Percentiles rank a stretch among this genome's conserved stretches.
These are phyloP conservation scores for Eilema depressum DNA, from an alignment of 2,888 invertebrate genomes.

Conservation along the genomic window DNA sequence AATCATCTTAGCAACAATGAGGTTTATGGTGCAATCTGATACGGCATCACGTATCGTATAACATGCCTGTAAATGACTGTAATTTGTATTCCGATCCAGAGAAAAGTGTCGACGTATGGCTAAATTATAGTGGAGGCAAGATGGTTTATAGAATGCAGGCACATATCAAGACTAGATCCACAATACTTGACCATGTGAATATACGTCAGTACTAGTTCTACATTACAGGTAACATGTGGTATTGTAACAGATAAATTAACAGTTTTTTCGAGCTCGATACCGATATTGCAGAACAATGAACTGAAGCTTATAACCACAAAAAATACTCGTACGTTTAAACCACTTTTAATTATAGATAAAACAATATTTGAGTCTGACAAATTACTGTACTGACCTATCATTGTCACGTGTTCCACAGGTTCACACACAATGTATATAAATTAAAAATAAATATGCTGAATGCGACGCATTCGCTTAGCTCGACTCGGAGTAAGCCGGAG, in stretches of 20 bases:
- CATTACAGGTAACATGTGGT: not conserved
- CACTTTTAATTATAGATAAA: slow-evolving; percentile 17
- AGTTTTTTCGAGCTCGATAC: not conserved
- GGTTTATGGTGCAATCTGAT: not conserved
- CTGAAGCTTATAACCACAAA: not conserved
- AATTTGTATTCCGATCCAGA: not conserved
- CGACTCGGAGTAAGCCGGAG: slow-evolving; percentile 53
- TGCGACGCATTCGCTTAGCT: slow-evolving; percentile 60
- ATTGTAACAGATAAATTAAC: not conserved
- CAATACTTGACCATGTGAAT: slow-evolving; percentile 22
- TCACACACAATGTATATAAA: slow-evolving; percentile 61
- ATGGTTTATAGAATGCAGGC: not conserved
- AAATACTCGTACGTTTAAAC: not conserved
- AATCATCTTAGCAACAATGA: not conserved
- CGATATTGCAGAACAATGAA: not conserved
- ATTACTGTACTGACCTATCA: slow-evolving; percentile 69
- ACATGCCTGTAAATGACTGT: not conserved
- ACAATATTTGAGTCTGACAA: slow-evolving; percentile 30
- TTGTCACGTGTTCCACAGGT: slow-evolving; percentile 62
- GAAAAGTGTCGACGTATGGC: not conserved
- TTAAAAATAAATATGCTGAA: slow-evolving; percentile 67
- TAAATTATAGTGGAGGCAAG: not conserved
- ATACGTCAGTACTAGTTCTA: not conserved
- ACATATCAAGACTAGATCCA: slow-evolving; percentile 25
- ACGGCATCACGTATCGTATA: not conserved